phyloP scores from a whole-genome alignment of 2,888 invertebrate species.

The Eilema griseolum region DNA sequence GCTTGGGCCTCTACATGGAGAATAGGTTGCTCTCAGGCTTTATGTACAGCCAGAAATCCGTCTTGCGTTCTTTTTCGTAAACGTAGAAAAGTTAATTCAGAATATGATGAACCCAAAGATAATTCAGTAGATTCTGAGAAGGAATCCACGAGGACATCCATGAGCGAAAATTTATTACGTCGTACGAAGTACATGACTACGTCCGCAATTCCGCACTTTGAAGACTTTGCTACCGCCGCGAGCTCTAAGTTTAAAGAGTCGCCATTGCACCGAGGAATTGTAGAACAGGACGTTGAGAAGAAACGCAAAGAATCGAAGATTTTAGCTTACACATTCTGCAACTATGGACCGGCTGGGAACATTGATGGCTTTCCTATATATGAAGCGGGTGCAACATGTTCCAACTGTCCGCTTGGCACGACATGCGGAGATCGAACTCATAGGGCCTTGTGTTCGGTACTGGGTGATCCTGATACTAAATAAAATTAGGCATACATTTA shows the following conservation, averaged over 20 bases:
- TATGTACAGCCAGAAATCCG: conserved; percentile 73
- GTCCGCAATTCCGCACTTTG: conserved; percentile 45
- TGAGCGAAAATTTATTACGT: conserved; percentile 64
- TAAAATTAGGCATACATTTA: neutral
- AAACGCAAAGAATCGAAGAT: conserved; percentile 67
- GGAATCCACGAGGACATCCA: neutral
- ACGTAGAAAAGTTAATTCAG: conserved; percentile 50
- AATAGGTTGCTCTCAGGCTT: conserved; percentile 77
- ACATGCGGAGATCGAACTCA: conserved; percentile 75
- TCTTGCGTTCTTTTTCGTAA: conserved; percentile 73
- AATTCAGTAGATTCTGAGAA: conserved; percentile 61
- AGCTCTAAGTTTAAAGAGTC: conserved; percentile 57
- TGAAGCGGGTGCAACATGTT: conserved; percentile 72
- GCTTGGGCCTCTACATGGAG: conserved; percentile 84
- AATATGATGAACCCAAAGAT: conserved; percentile 24
- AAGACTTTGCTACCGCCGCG: conserved; percentile 61
- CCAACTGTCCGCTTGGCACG: conserved; percentile 78
- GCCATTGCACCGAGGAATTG: conserved; percentile 70
- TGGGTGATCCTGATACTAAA: conserved; percentile 69
- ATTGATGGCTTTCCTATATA: conserved; percentile 82
- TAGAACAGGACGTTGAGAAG: conserved; percentile 44
- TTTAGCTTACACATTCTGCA: conserved; percentile 79
- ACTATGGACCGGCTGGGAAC: conserved; percentile 83
- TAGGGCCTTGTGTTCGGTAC: conserved; percentile 71
- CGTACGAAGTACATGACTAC: conserved; percentile 72